Evolutionary conservation across 2,888 invertebrate species (phyloP), one percentile per base, ranked within the genome.

Genomic region (Aelia acuminata): DNA sequence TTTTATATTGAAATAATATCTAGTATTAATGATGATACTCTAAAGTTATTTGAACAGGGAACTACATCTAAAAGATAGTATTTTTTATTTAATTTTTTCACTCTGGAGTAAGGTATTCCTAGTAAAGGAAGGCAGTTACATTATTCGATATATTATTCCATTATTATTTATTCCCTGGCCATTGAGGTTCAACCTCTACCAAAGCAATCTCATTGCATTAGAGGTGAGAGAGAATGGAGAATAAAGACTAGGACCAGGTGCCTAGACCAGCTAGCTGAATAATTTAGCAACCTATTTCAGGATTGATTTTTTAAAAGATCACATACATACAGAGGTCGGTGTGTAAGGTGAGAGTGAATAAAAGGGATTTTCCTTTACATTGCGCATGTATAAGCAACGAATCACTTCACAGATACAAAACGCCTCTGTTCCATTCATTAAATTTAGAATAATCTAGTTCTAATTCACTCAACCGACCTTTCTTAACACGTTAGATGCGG

Each of bases 231-330:
- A 26, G 63, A 70, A 70, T 70, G 35, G 35, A 70, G 35, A 35
- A 31, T 4, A 35, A 4, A 70, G 63, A n/a, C n/a, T n/a, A n/a
- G n/a, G 26, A 2, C 13, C 15, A 31, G 31, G 4, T 31, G 31
- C 7, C 15, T 20, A 31, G 31, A 35, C 20, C 31, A 35, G 63
- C 31, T 7, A 0, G 10, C 31, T 70, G 63, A 70, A 70, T 70
- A 70, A 70, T 70, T 70, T 31, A 70, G 20, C 31, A 70, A 70
- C 35, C 63, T 70, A 70, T 70, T 70, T 31, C 63, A 35, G 63
- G 63, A 70, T 70, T 70, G 63, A 70, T 70, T 70, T 70, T 57
- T 35, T 70, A 5, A 35, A 70, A 20, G 63, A 5, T 15, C 15
- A 70, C 8, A 31, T 70, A 35, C 18, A 70, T 26, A 26, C 3